Evolutionary conservation across 2,797 vertebrate genomes (phyloP).

Genomic region (Hapalemur alaotrensis): DNA sequence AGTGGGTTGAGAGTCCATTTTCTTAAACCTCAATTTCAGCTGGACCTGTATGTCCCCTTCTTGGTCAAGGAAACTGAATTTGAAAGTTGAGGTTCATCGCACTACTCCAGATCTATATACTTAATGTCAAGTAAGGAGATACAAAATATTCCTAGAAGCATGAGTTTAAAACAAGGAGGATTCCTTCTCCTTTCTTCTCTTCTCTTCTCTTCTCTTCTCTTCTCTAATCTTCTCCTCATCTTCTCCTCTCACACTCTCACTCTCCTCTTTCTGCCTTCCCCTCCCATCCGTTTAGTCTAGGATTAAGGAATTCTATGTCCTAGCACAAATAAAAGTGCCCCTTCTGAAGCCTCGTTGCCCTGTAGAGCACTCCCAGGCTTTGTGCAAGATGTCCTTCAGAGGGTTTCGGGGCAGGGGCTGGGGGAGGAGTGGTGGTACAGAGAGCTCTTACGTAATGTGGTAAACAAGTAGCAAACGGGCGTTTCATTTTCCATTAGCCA

Average conservation of each 20-base stretch:
- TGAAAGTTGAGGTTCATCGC: not conserved
- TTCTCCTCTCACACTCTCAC: not conserved
- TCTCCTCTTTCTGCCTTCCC: not conserved
- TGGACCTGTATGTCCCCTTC: not conserved
- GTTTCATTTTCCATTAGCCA: slow-evolving; percentile 71
- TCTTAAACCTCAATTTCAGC: not conserved
- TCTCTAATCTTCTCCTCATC: not conserved
- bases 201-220: not conserved
- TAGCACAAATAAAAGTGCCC: not conserved
- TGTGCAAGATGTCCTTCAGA: not conserved
- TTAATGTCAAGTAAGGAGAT: not conserved
- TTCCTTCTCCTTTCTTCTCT: not conserved
- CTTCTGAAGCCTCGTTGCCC: not conserved
- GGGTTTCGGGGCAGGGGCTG: not conserved
- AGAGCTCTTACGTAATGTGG: slow-evolving; percentile 55
- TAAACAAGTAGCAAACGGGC: not conserved
- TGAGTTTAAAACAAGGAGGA: not conserved
- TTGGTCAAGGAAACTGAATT: not conserved
- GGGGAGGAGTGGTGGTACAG: not conserved
- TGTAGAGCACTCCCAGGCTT: not conserved
- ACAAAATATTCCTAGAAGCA: not conserved
- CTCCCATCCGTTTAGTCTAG: not conserved
- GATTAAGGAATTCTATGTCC: not conserved
- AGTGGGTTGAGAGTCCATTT: not conserved
- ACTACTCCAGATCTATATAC: not conserved